Conservation (phyloP, 2,113 vertebrate genomes). For the Microcebus murinus region DNA sequence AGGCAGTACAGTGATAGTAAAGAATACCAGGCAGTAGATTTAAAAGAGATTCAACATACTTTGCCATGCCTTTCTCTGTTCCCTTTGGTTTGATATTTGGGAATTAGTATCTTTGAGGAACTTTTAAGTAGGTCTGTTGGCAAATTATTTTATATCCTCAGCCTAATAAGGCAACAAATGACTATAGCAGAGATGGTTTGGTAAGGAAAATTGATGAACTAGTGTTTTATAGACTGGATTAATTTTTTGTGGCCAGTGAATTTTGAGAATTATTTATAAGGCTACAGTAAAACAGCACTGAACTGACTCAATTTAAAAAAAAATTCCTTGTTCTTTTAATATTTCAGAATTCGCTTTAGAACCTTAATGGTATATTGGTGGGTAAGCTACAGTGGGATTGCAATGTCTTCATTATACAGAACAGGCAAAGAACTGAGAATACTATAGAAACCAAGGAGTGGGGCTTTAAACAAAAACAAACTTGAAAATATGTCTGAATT, state of each 20-base stretch:
- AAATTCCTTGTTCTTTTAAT: slow-evolving; percentile 12
- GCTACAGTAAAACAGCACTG: background rate
- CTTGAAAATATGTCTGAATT: slow-evolving; percentile 16
- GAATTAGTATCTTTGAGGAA: background rate
- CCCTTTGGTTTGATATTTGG: slow-evolving; percentile 8
- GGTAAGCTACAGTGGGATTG: background rate
- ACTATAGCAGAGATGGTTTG: background rate
- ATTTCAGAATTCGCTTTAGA: slow-evolving; percentile 33
- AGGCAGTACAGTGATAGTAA: background rate
- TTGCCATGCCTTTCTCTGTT: background rate
- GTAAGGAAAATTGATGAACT: slow-evolving; percentile 12
- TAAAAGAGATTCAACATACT: background rate
- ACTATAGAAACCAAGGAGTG: background rate
- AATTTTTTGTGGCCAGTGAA: slow-evolving; percentile 17
- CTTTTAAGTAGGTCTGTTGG: background rate
- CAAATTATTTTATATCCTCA: slow-evolving; percentile 43
- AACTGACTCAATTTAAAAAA: slow-evolving; percentile 3
- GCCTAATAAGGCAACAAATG: background rate
- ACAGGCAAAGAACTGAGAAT: slow-evolving; percentile 10
- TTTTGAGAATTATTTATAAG: slow-evolving; percentile 32
- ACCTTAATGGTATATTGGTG: background rate
- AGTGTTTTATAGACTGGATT: background rate
- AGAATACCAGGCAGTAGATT: background rate
- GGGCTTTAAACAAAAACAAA: background rate
- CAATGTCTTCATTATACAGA: background rate